Evolutionary conservation across 2,113 vertebrate species (phyloP).

Genomic region (Coturnix japonica): DNA sequence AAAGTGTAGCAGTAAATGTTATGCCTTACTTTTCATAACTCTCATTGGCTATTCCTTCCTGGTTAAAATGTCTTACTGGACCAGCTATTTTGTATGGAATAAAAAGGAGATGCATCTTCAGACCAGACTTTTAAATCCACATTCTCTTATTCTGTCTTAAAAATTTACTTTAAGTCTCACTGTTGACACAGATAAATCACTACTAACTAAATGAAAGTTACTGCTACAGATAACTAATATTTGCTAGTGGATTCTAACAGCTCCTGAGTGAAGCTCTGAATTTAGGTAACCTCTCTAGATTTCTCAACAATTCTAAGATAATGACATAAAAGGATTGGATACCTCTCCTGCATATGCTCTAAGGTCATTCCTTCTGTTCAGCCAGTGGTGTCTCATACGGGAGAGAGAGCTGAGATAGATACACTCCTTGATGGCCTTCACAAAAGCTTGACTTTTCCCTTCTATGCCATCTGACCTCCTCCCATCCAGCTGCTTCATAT

Average conservation of each 20-base stretch:
- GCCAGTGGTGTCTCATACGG: not conserved
- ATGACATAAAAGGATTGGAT: not conserved
- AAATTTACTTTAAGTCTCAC: not conserved
- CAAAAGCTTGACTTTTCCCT: not conserved
- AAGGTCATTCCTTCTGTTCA: not conserved
- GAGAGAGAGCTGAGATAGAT: not conserved
- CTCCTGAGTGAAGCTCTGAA: not conserved
- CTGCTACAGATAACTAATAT: not conserved
- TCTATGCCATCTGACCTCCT: not conserved
- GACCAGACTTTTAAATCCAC: not conserved
- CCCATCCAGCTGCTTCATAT: not conserved
- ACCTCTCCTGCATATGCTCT: not conserved
- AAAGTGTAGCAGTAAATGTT: not conserved
- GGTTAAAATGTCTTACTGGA: not conserved
- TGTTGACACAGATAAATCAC: not conserved
- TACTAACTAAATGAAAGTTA: not conserved
- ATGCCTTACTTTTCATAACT: not conserved
- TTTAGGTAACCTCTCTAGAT: not conserved
- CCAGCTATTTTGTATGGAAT: not conserved
- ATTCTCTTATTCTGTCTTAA: not conserved
- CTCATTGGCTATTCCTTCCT: not conserved
- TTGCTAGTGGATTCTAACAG: not conserved
- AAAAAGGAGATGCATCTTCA: not conserved
- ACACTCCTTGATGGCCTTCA: not conserved
- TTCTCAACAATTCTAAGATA: not conserved